Base-by-base conservation (phyloP, 1,140 invertebrate genomes). In the Lepidotrigona ventralis region DNA sequence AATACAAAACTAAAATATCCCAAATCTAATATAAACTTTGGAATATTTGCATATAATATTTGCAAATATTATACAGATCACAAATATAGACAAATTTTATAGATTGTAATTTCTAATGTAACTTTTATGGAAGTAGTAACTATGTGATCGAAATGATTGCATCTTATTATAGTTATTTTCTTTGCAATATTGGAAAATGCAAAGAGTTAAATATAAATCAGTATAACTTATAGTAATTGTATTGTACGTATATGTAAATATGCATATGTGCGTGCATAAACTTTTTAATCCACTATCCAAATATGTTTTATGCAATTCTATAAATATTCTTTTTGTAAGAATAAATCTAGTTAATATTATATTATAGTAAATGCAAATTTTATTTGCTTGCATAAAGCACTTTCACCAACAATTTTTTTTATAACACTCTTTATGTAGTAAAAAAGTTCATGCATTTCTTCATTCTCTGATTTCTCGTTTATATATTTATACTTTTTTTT, bases 221-320 rank as follows among this genome's bases (percentile, higher is more conserved):
- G 26, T 33, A 54, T 76, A 53, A 60, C 19, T 51, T 54, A 39
- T 51, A 33, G 26, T 29, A 81, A 76, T 54, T n/a, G 19, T 54
- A 60, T 26, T 76, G 21, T 33, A 64, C 56, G n/a, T 76, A 81
- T 77, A 68, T 81, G 39, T 73, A 66, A 79, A 71, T 88, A 80
- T 84, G 60, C 66, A 76, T 76, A 64, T 81, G 60, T 80, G 75
- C 68, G 72, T 82, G 78, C 29, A 85, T 51, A 78, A 64, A 69
- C 51, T 64, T 17, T 70, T 85, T 75, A 83, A 84, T 80, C 79
- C 19, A 29, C 76, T 81, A 80, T 73, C 19, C 39, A 83, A 79
- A 66, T 68, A 86, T 26, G 29, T 78, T 89, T 89, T 89, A 88
- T 89, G 88, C 82, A 89, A 88, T 86, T 86, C 85, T 86, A 73